Conservation (phyloP, 1,140 invertebrate species). For the Zaprionus taronus region DNA sequence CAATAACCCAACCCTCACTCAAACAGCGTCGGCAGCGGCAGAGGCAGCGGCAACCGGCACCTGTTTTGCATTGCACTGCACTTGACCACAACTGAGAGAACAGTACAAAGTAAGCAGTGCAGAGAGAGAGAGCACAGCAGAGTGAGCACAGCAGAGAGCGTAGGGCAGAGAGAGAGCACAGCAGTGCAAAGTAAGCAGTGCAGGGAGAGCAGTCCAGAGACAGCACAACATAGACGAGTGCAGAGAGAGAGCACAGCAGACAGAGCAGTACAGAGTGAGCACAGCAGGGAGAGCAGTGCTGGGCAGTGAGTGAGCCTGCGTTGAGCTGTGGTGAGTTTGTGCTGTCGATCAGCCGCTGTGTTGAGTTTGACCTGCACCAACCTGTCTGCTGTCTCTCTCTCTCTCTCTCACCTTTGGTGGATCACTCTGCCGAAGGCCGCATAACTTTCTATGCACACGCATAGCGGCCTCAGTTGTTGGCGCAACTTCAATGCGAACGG, state of each 20-base stretch:
- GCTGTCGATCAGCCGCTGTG: constrained; percentile 35
- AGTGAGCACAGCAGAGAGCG: too few species aligned
- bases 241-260: constrained; percentile 2
- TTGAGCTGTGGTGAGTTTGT: constrained; percentile 43
- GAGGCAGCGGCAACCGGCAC: constrained; percentile 29
- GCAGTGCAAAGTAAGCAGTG: too few species aligned
- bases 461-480: constrained; percentile 49
- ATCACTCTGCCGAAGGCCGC: not conserved
- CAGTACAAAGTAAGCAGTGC: constrained; percentile 9
- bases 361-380: constrained; percentile 80
- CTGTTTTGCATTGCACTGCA: constrained; percentile 46
- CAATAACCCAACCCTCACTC: constrained; percentile 22
- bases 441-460: constrained; percentile 61
- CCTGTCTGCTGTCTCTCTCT: constrained; percentile 27
- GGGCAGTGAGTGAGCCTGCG: constrained; percentile 4
- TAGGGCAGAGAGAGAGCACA: too few species aligned
- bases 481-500: constrained; percentile 62
- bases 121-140: too few species aligned
- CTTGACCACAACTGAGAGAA: constrained; percentile 19
- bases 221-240: not conserved
- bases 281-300: too few species aligned
- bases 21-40: not conserved
- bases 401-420: constrained; percentile 13
- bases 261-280: not conserved
- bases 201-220: not conserved